Evolutionary conservation across 2,888 invertebrate genomes (phyloP).

Genomic region (Cancer borealis): DNA sequence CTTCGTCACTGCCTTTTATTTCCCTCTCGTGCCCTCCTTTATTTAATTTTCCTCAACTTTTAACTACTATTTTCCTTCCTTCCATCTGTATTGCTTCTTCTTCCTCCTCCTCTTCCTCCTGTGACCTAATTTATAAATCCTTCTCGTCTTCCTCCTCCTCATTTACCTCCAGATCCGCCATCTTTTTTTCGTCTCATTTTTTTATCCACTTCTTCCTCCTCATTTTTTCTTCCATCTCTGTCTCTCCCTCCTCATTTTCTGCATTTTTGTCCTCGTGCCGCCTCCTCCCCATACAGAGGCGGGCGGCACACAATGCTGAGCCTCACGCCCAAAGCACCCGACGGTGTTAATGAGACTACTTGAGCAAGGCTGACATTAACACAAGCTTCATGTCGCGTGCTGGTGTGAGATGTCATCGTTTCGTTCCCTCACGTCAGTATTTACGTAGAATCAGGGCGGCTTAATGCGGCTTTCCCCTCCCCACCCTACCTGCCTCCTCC

Average conservation of each 20-base stretch:
- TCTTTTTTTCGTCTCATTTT: neutral
- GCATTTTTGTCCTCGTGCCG: neutral
- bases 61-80: neutral
- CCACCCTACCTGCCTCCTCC: neutral
- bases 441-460: neutral
- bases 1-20: neutral
- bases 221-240: neutral
- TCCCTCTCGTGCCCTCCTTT: neutral
- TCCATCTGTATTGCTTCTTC: neutral
- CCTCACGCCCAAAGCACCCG: neutral
- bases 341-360: constrained; percentile 20
- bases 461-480: neutral
- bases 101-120: neutral
- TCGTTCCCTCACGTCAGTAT: constrained; percentile 10
- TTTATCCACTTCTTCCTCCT: neutral
- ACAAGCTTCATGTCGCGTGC: constrained; percentile 12
- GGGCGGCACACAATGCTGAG: neutral
- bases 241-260: neutral
- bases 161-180: neutral
- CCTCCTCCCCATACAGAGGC: neutral
- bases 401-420: neutral
- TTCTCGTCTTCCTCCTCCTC: neutral
- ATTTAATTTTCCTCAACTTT: neutral
- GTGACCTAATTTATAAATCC: neutral
- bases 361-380: constrained; percentile 20